Base-by-base conservation (phyloP, 2,113 vertebrate species). In the Anhinga anhinga region DNA sequence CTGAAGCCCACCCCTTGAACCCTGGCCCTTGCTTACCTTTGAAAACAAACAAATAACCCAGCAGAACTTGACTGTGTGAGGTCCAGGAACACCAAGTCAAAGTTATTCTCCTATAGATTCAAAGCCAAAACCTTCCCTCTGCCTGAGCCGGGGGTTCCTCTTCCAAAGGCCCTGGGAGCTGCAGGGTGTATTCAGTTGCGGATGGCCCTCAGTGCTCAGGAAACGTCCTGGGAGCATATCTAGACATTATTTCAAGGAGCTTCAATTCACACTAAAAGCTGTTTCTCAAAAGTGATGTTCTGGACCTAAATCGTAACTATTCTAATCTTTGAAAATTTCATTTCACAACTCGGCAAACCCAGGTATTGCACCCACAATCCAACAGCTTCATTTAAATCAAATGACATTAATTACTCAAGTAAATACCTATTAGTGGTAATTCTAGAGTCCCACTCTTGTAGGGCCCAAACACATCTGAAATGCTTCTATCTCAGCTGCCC, bases 181-280 rank as follows among this genome's bases (percentile, higher is more conserved):
- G 56, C 17, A 1, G 36, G 15, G 59, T 14, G 20, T 2, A 5
- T 2, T 13, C 23, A 0, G 40, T 1, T 5, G 11, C 0, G 0
- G 34, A 1, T 1, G 5, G 18, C 19, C 23, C 40, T 0, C 0
- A 7, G 15, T 1, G 9, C 85, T 14, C 44, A 5, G 40, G 44
- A 13, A 21, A 10, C 12, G 49, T 25, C 9, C 21, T 10, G 17
- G 32, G 55, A 21, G 8, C 19, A 0, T 0, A 3, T 1, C 10
- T 3, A 19, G 21, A 17, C 1, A 1, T 25, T 45, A 9, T 8
- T 23, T 11, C 50, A 20, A 32, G 53, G 27, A 80, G 5, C 49
- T 69, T 32, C 25, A 23, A 15, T 34, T 22, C 45, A 11, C 10
- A 0, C 34, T 20, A 4, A 66, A 36, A 86, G 14, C 21, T 17